Conservation (phyloP, 2,113 vertebrate genomes). For the Hippolais icterina region DNA sequence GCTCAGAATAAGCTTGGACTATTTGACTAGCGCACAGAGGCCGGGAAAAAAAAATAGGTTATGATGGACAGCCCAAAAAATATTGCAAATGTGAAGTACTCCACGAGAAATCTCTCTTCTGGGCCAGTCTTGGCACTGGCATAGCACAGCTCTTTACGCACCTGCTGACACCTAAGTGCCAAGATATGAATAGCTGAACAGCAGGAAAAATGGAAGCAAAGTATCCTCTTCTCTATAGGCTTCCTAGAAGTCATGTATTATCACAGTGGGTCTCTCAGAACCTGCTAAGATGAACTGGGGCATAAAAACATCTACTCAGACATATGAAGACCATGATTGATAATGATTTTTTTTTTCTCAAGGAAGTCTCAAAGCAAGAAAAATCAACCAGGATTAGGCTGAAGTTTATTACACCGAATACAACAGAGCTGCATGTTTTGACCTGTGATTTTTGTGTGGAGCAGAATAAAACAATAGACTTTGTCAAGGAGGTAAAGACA, state of each 20-base stretch:
- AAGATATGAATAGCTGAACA: conserved; percentile 50
- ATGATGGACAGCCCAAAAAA: conserved; percentile 11
- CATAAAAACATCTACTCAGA: not conserved
- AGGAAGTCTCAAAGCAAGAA: not conserved
- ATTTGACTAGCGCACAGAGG: not conserved
- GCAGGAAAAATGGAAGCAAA: conserved; percentile 33
- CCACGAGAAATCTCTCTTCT: conserved; percentile 6
- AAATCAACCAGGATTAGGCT: not conserved
- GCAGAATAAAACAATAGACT: conserved; percentile 30
- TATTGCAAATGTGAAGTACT: not conserved
- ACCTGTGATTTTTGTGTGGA: not conserved
- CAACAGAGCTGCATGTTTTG: not conserved
- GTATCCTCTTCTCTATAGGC: conserved; percentile 5
- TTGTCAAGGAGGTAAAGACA: conserved; percentile 42
- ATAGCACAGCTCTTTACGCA: not conserved
- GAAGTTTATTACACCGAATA: not conserved
- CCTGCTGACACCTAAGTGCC: conserved; percentile 24
- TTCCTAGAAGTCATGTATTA: conserved; percentile 42
- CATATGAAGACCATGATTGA: not conserved
- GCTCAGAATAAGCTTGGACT: conserved; percentile 62
- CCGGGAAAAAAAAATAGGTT: conserved; percentile 1
- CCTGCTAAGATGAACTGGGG: not conserved
- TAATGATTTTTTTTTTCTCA: not conserved
- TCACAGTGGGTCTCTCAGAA: conserved; percentile 13
- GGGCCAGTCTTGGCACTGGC: conserved; percentile 11